Percentiles rank a stretch among this genome's conserved stretches.
Conservation (phyloP, 2,797 vertebrate species). For the Mycteria americana region DNA sequence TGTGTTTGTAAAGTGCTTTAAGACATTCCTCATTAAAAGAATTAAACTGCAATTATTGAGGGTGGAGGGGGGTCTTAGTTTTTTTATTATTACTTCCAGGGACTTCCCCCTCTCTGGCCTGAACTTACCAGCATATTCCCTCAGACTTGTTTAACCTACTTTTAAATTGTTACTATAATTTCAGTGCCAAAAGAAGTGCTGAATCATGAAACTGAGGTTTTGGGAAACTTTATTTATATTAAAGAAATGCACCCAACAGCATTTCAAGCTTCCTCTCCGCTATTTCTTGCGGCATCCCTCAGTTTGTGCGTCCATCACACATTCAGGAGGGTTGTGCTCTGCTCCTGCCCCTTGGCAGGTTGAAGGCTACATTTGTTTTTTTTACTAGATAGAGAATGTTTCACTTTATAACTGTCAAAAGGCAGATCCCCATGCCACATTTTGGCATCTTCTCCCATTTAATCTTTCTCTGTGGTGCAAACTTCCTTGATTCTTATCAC, state of each 20-base stretch:
- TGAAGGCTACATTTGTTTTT: background rate
- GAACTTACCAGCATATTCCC: background rate
- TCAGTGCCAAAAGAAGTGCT: constrained; percentile 62
- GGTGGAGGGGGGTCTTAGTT: background rate
- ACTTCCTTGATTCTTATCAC: background rate
- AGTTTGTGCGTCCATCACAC: background rate
- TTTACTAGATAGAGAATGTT: background rate
- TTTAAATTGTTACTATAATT: constrained; percentile 24
- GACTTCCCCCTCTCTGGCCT: background rate
- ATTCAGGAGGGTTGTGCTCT: background rate
- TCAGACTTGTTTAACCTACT: constrained; percentile 24
- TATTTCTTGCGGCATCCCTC: background rate
- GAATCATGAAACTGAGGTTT: constrained; percentile 64
- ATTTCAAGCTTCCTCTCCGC: constrained; percentile 26
- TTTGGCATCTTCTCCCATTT: background rate
- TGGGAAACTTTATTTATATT: constrained; percentile 57
- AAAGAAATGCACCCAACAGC: constrained; percentile 53
- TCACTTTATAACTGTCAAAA: background rate
- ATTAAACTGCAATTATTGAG: background rate
- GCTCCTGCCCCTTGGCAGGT: background rate
- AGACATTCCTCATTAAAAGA: background rate
- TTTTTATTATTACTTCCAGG: constrained; percentile 1
- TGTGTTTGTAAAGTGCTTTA: background rate
- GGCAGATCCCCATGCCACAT: background rate
- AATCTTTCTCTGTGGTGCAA: background rate